Percentiles rank a stretch among this genome's conserved stretches.
Conservation (phyloP, 2,113 vertebrate genomes). For the Brevimyrus niger region DNA sequence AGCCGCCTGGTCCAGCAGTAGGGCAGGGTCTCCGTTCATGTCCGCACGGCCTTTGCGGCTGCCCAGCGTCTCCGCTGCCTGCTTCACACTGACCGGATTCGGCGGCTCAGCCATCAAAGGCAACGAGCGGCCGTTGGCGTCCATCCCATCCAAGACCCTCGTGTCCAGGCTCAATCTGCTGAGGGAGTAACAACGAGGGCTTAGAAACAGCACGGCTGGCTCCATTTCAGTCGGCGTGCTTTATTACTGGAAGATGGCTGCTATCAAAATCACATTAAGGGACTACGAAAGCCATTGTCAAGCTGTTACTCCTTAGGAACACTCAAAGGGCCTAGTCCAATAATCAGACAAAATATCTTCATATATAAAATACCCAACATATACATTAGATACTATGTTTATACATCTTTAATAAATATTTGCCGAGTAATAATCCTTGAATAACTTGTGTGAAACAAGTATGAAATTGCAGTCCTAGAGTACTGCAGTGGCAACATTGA, state of each 20-base stretch:
- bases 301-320: not conserved
- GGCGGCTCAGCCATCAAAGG: slow-evolving; percentile 71
- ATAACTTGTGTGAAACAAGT: not conserved
- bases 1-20: slow-evolving; percentile 76
- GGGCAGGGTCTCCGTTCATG: slow-evolving; percentile 71
- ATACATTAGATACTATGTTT: not conserved
- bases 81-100: slow-evolving; percentile 83
- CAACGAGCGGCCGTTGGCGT: slow-evolving; percentile 71
- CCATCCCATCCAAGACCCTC: slow-evolving; percentile 56
- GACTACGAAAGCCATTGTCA: not conserved
- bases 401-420: not conserved
- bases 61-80: slow-evolving; percentile 75
- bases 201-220: not conserved
- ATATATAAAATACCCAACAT: not conserved
- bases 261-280: not conserved
- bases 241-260: not conserved
- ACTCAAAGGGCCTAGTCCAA: not conserved
- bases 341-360: not conserved
- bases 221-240: not conserved
- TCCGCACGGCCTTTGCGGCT: slow-evolving; percentile 71
- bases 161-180: slow-evolving; percentile 40
- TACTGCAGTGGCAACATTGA: not conserved
- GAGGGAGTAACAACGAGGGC: not conserved
- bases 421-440: not conserved
- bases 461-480: not conserved